A percentile compares a stretch with the other conserved stretches of the same genome.
These are phyloP conservation scores for Aplodontia rufa DNA, from an alignment of 2,113 vertebrate genomes.

Conservation along the genomic window DNA sequence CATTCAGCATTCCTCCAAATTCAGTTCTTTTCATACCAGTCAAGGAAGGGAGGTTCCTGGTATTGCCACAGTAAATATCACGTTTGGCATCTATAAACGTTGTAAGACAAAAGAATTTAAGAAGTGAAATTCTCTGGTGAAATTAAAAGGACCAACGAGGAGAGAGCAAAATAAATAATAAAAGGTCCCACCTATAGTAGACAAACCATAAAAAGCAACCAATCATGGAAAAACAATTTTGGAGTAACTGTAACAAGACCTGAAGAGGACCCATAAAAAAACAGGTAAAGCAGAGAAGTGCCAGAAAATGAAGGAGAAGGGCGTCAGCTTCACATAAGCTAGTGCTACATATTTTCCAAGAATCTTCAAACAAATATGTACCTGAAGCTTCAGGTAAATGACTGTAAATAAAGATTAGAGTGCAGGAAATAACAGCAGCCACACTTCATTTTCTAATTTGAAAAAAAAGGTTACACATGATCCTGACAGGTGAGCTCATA, in stretches of 20 bases:
- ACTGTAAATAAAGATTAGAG: background rate
- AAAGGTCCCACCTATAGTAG: background rate
- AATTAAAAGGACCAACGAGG: slow-evolving; percentile 47
- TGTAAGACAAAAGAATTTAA: slow-evolving; percentile 42
- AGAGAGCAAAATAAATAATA: background rate
- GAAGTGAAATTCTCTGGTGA: slow-evolving; percentile 33
- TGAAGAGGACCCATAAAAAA: background rate
- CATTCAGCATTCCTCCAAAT: background rate
- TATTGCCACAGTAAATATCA: slow-evolving; percentile 27
- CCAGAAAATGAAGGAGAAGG: slow-evolving; percentile 14
- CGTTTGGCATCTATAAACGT: background rate
- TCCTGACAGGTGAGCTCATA: background rate
- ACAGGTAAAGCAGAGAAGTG: background rate
- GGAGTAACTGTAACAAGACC: background rate
- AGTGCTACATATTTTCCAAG: background rate
- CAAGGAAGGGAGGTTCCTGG: slow-evolving; percentile 21
- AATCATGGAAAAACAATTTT: slow-evolving; percentile 10
- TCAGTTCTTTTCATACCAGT: background rate
- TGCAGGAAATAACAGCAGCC: background rate
- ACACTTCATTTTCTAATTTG: slow-evolving; percentile 37
- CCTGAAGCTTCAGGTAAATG: background rate
- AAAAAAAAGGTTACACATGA: background rate
- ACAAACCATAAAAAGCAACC: slow-evolving; percentile 1
- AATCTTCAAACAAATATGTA: background rate
- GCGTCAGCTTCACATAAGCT: background rate